These are phyloP conservation scores for Lordiphosa clarofinis DNA, from an alignment of 1,140 invertebrate species.

Conservation along the genomic window DNA sequence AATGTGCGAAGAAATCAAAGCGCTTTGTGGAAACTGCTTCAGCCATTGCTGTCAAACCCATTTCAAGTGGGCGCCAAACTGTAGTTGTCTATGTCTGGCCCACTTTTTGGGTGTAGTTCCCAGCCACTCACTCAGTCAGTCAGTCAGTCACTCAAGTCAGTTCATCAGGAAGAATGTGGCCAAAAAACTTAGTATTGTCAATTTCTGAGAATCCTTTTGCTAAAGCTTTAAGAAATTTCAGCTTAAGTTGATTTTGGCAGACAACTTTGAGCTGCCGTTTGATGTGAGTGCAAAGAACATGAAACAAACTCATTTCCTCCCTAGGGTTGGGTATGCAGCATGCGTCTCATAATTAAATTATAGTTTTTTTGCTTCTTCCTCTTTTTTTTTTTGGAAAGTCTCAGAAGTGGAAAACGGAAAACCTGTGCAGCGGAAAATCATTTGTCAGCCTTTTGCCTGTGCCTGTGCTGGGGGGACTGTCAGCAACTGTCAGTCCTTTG, in stretches of 20 bases:
- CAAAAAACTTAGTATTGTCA: slow-evolving; percentile 29
- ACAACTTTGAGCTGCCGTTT: slow-evolving; percentile 11
- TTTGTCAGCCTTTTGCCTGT: slow-evolving; percentile 24
- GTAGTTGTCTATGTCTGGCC: slow-evolving; percentile 20
- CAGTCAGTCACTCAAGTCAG: slow-evolving; percentile 4
- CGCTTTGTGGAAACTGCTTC: slow-evolving; percentile 24
- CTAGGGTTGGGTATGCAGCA: too few species aligned
- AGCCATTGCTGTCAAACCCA: slow-evolving; percentile 41
- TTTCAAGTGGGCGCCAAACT: slow-evolving; percentile 40
- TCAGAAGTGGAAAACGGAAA: background rate
- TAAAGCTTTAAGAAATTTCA: slow-evolving; percentile 24
- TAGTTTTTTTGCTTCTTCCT: background rate
- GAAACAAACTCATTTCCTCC: too few species aligned
- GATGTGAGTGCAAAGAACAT: background rate
- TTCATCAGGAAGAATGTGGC: slow-evolving; percentile 11
- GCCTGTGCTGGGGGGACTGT: slow-evolving; percentile 19
- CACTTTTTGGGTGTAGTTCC: slow-evolving; percentile 19
- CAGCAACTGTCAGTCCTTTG: slow-evolving; percentile 26
- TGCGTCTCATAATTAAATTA: slow-evolving; percentile 28
- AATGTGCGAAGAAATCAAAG: slow-evolving; percentile 34
- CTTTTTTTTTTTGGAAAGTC: slow-evolving; percentile 3
- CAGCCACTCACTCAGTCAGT: slow-evolving; percentile 28
- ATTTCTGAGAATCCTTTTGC: slow-evolving; percentile 25
- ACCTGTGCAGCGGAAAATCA: slow-evolving; percentile 33
- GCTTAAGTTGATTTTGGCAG: slow-evolving; percentile 11